These are phyloP conservation scores for Chaenogobius annularis DNA, from an alignment of 2,113 vertebrate genomes.

Conservation along the genomic window DNA sequence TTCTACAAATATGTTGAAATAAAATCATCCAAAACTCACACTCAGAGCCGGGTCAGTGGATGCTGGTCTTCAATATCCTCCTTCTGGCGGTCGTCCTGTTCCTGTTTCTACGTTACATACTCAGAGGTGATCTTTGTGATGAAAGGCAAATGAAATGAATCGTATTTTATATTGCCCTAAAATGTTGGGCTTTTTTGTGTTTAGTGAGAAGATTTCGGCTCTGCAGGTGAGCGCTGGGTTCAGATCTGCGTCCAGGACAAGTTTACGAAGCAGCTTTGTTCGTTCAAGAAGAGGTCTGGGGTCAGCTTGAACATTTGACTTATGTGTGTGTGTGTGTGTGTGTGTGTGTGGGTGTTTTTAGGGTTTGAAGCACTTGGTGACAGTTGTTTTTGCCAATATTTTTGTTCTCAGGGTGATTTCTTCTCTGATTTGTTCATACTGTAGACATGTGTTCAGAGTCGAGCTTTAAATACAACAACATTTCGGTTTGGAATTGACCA, in stretches of 20 bases:
- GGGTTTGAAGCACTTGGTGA: too few relatives aligned
- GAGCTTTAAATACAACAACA: too few relatives aligned
- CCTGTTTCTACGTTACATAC: not conserved
- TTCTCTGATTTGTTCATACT: too few relatives aligned
- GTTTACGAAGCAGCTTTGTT: not conserved
- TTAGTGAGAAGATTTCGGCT: not conserved
- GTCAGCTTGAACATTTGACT: not conserved
- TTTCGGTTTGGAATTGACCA: too few relatives aligned
- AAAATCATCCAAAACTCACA: not conserved
- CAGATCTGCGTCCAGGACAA: not conserved
- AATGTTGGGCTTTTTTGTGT: not conserved
- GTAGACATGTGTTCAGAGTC: too few relatives aligned
- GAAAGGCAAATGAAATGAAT: not conserved
- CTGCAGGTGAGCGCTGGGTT: too few relatives aligned
- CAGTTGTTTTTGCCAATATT: not conserved
- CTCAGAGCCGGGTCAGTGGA: slow-evolving; percentile 1
- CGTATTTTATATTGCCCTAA: not conserved
- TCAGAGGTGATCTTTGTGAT: not conserved
- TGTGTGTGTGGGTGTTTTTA: not conserved
- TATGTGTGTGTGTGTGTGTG: not conserved
- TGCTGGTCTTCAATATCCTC: not conserved
- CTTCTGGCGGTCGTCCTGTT: not conserved
- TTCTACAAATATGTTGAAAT: too few relatives aligned
- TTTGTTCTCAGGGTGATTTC: not conserved
- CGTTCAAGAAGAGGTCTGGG: not conserved